Evolutionary conservation across 2,797 vertebrate genomes (phyloP).

Genomic region (Urophycis tenuis): DNA sequence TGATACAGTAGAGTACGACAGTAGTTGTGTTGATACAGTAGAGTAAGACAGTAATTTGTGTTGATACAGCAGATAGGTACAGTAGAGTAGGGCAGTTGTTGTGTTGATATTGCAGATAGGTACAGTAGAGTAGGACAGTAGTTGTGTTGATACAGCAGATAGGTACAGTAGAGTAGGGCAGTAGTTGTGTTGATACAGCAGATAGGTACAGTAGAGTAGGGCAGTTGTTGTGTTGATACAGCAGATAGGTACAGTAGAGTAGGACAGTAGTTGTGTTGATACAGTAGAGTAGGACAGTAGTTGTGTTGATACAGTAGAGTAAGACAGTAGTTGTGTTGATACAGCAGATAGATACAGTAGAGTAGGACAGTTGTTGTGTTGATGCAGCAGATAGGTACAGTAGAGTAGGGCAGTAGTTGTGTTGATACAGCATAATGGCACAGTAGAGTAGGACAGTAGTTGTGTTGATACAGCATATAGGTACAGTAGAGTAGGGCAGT

Average conservation of each 20-base stretch:
- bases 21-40: not conserved
- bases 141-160: not conserved
- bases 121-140: not conserved
- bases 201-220: not conserved
- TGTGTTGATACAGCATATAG: not conserved
- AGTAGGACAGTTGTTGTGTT: not conserved
- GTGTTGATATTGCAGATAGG: too few relatives aligned
- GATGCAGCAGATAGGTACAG: not conserved
- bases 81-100: not conserved
- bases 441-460: not conserved
- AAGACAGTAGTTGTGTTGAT: too few relatives aligned
- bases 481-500: not conserved
- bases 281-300: not conserved
- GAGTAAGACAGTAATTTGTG: not conserved
- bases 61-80: not conserved
- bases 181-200: too few relatives aligned
- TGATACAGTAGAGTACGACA: not conserved
- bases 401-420: not conserved
- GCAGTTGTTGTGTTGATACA: not conserved
- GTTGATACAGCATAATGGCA: too few relatives aligned
- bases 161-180: not conserved
- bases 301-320: not conserved
- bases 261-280: too few relatives aligned
- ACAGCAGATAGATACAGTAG: too few relatives aligned
- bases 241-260: not conserved